Conservation (phyloP, 92 coral and sea anemone genomes). For the Galaxea fascicularis region DNA sequence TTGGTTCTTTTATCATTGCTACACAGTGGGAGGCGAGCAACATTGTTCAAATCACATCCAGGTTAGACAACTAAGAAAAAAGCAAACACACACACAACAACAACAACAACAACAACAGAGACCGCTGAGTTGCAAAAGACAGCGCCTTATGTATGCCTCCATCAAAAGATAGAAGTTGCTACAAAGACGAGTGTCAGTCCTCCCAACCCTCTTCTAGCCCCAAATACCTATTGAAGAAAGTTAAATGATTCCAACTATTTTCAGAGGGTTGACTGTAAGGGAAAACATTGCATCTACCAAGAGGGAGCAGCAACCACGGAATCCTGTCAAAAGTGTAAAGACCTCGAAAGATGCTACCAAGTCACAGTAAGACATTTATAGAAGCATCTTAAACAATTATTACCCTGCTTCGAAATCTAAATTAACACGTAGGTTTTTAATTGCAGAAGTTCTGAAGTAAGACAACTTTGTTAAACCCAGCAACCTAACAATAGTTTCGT, state of each 20-base stretch:
- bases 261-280: slow-evolving; percentile 54
- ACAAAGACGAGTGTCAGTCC: neutral
- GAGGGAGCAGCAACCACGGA: slow-evolving; percentile 23
- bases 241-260: neutral
- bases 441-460: too few relatives aligned
- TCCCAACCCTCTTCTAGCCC: neutral
- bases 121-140: neutral
- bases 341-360: slow-evolving; percentile 57
- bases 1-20: slow-evolving; percentile 71
- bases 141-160: too few relatives aligned
- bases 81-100: too few relatives aligned
- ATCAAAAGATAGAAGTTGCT: neutral
- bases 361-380: slow-evolving; percentile 21
- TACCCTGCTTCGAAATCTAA: neutral
- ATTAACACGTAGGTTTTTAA: too few relatives aligned
- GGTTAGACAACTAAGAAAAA: slow-evolving; percentile 33
- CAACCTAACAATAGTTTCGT: too few relatives aligned
- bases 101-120: neutral
- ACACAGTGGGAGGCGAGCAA: slow-evolving; percentile 50
- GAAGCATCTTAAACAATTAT: neutral
- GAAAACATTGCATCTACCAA: slow-evolving; percentile 38
- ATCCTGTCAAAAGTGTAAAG: slow-evolving; percentile 66
- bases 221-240: neutral
- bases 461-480: too few relatives aligned
- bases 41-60: slow-evolving; percentile 53